These are phyloP conservation scores for Halictus quadricinctus DNA, from an alignment of 2,888 invertebrate species.

Conservation along the genomic window DNA sequence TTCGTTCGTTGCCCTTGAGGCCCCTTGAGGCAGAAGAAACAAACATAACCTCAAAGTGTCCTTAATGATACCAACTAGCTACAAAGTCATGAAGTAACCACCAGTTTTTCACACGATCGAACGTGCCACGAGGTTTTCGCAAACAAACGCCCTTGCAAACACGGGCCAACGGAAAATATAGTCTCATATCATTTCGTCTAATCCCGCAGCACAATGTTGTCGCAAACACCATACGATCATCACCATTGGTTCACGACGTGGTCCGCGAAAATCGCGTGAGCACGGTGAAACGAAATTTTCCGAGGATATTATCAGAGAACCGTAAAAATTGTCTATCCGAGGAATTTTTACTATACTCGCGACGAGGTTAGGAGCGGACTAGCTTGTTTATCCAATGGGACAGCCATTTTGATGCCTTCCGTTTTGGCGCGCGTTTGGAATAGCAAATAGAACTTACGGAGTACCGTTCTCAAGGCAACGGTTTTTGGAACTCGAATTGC, in stretches of 20 bases:
- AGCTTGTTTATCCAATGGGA: conserved; percentile 77
- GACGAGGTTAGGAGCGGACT: conserved; percentile 75
- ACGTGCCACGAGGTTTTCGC: neutral
- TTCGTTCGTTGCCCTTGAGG: conserved; percentile 69
- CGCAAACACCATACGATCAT: conserved; percentile 70
- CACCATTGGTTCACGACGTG: neutral
- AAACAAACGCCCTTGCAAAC: neutral
- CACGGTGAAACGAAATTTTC: conserved; percentile 13
- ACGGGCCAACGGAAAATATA: neutral
- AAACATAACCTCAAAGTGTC: conserved; percentile 73
- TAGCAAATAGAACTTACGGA: neutral
- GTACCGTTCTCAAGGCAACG: conserved; percentile 1
- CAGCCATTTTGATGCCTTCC: conserved; percentile 75
- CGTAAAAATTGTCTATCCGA: conserved; percentile 32
- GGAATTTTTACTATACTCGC: conserved; percentile 62
- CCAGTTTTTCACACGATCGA: neutral
- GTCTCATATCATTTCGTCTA: conserved; percentile 15
- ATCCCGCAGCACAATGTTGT: conserved; percentile 55
- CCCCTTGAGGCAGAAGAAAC: conserved; percentile 65
- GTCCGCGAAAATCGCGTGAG: neutral
- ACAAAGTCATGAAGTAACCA: neutral
- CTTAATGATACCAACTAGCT: conserved; percentile 36
- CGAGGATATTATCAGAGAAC: conserved; percentile 1
- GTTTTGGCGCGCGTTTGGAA: conserved; percentile 45
- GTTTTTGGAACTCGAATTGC: neutral